Conservation (phyloP, 2,113 vertebrate genomes). For the Bubo bubo region DNA sequence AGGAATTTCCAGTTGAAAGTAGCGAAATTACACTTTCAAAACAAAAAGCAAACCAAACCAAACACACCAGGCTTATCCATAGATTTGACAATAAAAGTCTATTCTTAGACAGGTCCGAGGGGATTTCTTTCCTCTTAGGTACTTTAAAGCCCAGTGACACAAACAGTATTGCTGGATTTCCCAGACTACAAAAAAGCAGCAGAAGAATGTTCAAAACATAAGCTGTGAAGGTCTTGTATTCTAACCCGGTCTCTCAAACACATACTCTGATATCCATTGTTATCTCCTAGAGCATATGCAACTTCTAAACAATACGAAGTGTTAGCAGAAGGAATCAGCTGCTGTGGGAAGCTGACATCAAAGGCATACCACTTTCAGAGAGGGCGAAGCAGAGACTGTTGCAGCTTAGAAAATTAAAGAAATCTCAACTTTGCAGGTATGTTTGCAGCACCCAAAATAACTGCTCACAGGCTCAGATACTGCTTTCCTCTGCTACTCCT, state of each 20-base stretch:
- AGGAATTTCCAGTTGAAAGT: neutral
- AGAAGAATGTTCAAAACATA: neutral
- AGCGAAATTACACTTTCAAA: neutral
- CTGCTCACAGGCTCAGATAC: neutral
- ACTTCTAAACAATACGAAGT: neutral
- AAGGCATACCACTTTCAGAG: neutral
- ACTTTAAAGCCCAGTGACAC: neutral
- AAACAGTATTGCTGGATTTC: neutral
- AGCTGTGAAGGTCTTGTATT: neutral
- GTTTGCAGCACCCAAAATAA: neutral
- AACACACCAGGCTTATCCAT: neutral
- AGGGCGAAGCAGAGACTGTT: neutral
- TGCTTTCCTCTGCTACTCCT: neutral
- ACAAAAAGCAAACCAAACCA: neutral
- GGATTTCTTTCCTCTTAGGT: neutral
- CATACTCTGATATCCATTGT: neutral
- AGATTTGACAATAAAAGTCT: neutral
- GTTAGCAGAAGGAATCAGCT: neutral
- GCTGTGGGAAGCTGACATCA: neutral
- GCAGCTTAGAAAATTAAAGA: neutral
- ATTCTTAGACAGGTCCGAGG: neutral
- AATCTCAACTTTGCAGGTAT: neutral
- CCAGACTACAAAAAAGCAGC: neutral
- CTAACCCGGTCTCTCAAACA: neutral
- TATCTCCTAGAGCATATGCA: neutral